Percentiles rank a stretch among this genome's conserved stretches.
phyloP scores from a whole-genome alignment of 2,888 invertebrate genomes.

The Erpobdella octoculata region DNA sequence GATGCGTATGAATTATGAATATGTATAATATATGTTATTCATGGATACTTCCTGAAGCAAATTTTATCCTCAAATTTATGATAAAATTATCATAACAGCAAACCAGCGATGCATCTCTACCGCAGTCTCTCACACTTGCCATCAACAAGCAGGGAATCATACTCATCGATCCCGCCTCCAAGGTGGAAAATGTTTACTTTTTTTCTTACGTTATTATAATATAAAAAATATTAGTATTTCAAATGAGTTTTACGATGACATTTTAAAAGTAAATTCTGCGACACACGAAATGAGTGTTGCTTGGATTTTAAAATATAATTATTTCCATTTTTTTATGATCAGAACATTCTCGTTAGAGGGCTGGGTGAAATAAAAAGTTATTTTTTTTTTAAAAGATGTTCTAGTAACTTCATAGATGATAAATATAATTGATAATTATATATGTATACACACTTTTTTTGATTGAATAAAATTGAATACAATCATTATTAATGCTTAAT shows the following conservation, averaged over 20 bases:
- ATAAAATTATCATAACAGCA: conserved; percentile 56
- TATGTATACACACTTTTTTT: too few species aligned
- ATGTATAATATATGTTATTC: too few species aligned
- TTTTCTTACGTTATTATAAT: background rate
- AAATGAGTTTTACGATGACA: background rate
- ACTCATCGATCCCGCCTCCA: conserved; percentile 90
- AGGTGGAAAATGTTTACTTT: conserved; percentile 59
- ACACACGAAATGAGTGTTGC: too few species aligned
- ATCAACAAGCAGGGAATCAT: conserved; percentile 99
- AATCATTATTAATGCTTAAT: too few species aligned
- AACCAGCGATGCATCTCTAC: conserved; percentile 93
- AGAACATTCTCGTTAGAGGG: too few species aligned
- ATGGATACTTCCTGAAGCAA: background rate
- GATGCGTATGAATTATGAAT: background rate
- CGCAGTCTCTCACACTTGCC: conserved; percentile 89
- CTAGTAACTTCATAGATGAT: background rate
- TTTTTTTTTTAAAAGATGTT: too few species aligned
- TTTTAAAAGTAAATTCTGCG: background rate
- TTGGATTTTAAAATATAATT: too few species aligned
- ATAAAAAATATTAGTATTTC: background rate
- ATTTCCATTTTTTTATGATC: background rate
- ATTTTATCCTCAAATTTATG: background rate
- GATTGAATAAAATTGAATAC: too few species aligned
- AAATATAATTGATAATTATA: too few species aligned
- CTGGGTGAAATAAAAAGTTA: too few species aligned